Conservation (phyloP, 2,797 vertebrate species). For the Myotis planiceps region DNA sequence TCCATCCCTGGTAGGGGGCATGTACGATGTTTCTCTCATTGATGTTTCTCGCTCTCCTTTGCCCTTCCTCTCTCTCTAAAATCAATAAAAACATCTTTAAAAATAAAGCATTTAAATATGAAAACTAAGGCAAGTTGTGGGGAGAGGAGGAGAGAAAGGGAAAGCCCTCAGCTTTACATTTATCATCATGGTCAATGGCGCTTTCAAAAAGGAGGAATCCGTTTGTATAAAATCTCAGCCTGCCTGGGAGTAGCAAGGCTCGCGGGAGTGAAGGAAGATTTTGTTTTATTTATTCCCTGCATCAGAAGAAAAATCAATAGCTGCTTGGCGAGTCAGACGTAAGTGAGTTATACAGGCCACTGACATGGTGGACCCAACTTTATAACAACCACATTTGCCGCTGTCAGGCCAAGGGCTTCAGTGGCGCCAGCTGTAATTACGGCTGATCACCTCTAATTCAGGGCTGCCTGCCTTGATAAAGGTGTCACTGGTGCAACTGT, state of each 20-base stretch:
- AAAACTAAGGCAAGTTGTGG: background rate
- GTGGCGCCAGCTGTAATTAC: constrained; percentile 91
- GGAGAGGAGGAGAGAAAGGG: background rate
- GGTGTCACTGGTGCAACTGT: constrained; percentile 85
- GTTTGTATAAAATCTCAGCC: constrained; percentile 68
- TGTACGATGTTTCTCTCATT: background rate
- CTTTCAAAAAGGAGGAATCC: constrained; percentile 39
- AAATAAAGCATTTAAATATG: background rate
- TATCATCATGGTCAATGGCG: background rate
- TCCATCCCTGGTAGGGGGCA: background rate
- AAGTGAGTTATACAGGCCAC: constrained; percentile 90
- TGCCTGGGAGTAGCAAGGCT: constrained; percentile 80
- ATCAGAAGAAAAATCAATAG: constrained; percentile 87
- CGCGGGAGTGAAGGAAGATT: constrained; percentile 82
- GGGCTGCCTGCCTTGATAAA: constrained; percentile 87
- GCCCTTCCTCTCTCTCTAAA: background rate
- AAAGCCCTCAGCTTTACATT: constrained; percentile 29
- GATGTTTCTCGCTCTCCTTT: background rate
- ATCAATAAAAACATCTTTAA: background rate
- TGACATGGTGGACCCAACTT: constrained; percentile 89
- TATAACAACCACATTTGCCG: constrained; percentile 88
- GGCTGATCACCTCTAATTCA: constrained; percentile 90
- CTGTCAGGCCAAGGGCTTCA: constrained; percentile 86
- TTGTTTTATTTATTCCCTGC: constrained; percentile 87
- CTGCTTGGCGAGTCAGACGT: constrained; percentile 86